These are phyloP conservation scores for Speoplatyrhinus poulsoni DNA, from an alignment of 2,113 vertebrate genomes.

Conservation along the genomic window DNA sequence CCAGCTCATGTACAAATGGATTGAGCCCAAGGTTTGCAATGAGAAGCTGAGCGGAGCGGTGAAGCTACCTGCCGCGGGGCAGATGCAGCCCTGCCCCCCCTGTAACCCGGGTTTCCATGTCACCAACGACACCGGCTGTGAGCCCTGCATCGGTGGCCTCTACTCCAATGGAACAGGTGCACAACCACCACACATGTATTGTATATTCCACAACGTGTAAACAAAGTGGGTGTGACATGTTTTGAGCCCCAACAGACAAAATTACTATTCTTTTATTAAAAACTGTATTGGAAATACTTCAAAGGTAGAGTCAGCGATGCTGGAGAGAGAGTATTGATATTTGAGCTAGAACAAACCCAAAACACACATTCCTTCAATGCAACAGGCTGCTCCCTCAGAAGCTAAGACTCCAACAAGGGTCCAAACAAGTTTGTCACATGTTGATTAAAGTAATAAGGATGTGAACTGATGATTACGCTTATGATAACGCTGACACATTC, in stretches of 20 bases:
- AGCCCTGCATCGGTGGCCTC: constrained; percentile 80
- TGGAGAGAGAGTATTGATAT: too few species aligned
- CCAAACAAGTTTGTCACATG: background rate
- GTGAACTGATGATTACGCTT: background rate
- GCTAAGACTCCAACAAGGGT: too few species aligned
- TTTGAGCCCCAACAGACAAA: background rate
- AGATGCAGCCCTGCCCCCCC: constrained; percentile 83
- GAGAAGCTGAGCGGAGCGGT: constrained; percentile 77
- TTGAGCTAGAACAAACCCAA: too few species aligned
- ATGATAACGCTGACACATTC: too few species aligned
- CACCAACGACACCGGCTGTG: constrained; percentile 80
- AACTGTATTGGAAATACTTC: background rate
- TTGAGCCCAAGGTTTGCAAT: constrained; percentile 89
- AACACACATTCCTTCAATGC: too few species aligned
- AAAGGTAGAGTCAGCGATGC: background rate
- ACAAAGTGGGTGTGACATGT: too few species aligned
- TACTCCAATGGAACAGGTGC: constrained; percentile 93
- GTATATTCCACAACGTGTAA: too few species aligned
- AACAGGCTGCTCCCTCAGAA: too few species aligned
- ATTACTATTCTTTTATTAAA: background rate
- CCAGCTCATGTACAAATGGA: constrained; percentile 95
- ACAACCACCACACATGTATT: background rate
- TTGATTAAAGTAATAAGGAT: background rate
- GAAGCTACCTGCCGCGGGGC: constrained; percentile 81
- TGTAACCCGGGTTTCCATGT: constrained; percentile 94